phyloP scores from a whole-genome alignment of 2,113 vertebrate genomes.

The Halichoerus grypus region DNA sequence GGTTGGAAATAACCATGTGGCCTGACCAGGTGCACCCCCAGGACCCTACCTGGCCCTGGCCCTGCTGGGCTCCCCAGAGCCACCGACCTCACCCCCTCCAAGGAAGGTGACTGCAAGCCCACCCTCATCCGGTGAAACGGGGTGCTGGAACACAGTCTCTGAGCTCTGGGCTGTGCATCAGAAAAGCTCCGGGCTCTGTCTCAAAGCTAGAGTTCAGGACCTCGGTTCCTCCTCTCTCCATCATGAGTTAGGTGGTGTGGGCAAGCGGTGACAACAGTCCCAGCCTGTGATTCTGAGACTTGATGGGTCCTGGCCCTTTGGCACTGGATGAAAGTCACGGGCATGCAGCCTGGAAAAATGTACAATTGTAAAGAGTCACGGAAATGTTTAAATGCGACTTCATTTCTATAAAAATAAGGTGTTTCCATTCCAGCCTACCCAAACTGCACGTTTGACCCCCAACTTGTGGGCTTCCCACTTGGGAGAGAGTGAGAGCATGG shows the following conservation, averaged over 20 bases:
- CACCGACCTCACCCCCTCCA: fast-evolving
- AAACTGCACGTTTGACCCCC: fast-evolving
- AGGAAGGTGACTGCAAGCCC: fast-evolving
- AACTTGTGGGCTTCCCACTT: background rate
- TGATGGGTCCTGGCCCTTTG: fast-evolving
- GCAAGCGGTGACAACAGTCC: background rate
- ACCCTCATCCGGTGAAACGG: fast-evolving
- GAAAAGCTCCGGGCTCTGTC: background rate
- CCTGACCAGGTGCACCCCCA: background rate
- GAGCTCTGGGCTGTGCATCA: background rate
- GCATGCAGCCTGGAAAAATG: background rate
- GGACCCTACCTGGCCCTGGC: fast-evolving
- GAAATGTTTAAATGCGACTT: background rate
- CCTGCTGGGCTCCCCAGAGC: background rate
- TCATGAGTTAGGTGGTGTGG: fast-evolving
- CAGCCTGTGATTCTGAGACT: background rate
- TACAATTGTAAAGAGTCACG: background rate
- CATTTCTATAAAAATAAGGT: background rate
- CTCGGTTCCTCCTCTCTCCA: fast-evolving
- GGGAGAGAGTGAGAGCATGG: fast-evolving
- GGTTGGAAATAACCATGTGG: background rate
- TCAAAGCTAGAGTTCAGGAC: background rate
- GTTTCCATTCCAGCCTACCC: fast-evolving
- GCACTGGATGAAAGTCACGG: background rate
- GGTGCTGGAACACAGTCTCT: fast-evolving